Percentiles rank a stretch among this genome's conserved stretches.
Conservation (phyloP, 2,797 vertebrate species). For the Pangasius larnaudii region DNA sequence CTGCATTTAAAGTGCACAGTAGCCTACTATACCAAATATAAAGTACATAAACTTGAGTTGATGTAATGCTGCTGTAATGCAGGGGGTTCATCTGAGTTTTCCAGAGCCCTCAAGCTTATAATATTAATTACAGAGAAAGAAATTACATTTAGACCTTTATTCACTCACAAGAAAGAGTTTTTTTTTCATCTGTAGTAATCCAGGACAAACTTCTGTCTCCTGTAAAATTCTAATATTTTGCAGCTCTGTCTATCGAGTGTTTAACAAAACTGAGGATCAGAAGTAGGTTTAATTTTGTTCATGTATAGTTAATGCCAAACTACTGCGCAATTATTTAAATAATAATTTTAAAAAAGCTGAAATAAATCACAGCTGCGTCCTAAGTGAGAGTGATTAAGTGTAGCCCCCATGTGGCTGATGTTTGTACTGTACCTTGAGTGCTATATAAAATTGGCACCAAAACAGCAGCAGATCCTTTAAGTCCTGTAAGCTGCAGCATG, state of each 20-base stretch:
- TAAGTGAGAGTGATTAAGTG: constrained; percentile 18
- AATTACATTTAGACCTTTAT: background rate
- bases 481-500: too few species aligned
- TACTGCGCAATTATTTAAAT: background rate
- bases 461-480: too few species aligned
- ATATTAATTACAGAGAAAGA: background rate
- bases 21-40: background rate
- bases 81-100: background rate
- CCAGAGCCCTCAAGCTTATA: background rate
- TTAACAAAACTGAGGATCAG: background rate
- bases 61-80: background rate
- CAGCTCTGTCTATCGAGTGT: background rate
- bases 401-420: constrained; percentile 48
- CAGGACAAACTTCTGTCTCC: constrained; percentile 11
- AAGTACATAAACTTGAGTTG: background rate
- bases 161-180: background rate
- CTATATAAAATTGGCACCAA: too few species aligned
- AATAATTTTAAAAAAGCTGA: background rate
- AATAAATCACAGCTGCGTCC: background rate
- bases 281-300: background rate
- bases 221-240: background rate
- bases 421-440: background rate
- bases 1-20: background rate
- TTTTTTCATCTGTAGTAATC: constrained; percentile 53
- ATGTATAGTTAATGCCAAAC: background rate